A percentile compares a stretch with the other conserved stretches of the same genome.
These are phyloP conservation scores for Macrosoma leucophasiata DNA, from an alignment of 2,888 invertebrate genomes.

Conservation along the genomic window DNA sequence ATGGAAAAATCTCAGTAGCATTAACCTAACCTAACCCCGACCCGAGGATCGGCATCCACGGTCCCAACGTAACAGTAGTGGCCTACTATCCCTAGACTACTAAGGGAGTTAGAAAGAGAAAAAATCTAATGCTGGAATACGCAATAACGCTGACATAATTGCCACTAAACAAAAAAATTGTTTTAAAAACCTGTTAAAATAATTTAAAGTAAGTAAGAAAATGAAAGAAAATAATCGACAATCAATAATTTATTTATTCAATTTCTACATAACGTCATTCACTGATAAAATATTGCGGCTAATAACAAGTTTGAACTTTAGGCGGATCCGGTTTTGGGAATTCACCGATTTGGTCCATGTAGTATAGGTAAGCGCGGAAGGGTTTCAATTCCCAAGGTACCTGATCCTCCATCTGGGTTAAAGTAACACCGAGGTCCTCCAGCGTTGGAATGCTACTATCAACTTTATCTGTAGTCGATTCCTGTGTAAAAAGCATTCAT, in stretches of 20 bases:
- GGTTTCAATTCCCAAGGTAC: conserved; percentile 89
- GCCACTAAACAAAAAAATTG: no score
- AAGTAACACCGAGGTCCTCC: conserved; percentile 89
- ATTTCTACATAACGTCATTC: conserved; percentile 2
- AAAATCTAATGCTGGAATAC: no score
- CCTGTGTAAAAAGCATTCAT: conserved; percentile 64
- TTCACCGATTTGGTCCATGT: conserved; percentile 85
- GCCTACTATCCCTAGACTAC: no score
- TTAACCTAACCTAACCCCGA: no score
- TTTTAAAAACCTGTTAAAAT: no score
- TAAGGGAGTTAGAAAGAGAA: no score
- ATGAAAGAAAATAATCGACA: conserved; percentile 30
- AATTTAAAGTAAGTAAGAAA: conserved; percentile 5
- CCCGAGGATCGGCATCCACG: no score
- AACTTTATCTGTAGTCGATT: conserved; percentile 84
- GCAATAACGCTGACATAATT: no score
- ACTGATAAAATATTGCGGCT: conserved; percentile 6
- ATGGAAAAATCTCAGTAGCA: no score
- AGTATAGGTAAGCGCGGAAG: conserved; percentile 80
- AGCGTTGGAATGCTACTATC: conserved; percentile 81
- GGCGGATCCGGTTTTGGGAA: conserved; percentile 82
- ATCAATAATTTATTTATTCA: conserved; percentile 34
- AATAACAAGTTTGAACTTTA: conserved; percentile 37
- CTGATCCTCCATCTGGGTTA: conserved; percentile 86
- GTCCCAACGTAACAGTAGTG: no score